Evolutionary conservation across 1,140 invertebrate species (phyloP), one percentile per base, ranked within the genome.

Genomic region (Caerostris darwini): DNA sequence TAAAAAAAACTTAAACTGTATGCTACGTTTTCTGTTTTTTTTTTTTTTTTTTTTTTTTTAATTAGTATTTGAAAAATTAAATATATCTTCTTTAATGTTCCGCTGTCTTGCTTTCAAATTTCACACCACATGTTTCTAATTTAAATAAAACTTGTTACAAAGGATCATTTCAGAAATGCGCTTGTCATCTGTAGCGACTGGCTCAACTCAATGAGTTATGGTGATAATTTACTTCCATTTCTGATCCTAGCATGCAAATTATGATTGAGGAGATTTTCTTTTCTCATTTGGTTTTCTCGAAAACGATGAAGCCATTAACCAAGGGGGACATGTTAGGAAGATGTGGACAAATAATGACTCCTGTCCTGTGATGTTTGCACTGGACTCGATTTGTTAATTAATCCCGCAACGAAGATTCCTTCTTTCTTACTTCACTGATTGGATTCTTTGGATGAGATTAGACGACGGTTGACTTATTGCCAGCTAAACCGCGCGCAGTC

Each of bases 301-400:
- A 34, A 34, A 53, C 19, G 34, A 53, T 77, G 10, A 34, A 34
- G 7, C 34, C 71, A 77, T 77, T 77, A 77, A 77, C 71, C 71
- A 77, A 8, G 8, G 7, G 7, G 10, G 19, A 53, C 82, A 19
- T 83, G 56, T 83, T 57, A 8, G 82, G 82, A 56, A 57, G 82
- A 56, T 83, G 56, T 34, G 89, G 10, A 53, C 61, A 89, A 69
- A 81, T 81, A 90, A 81, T 34, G 67, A 59, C n/a, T 81, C 57
- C 56, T 87, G 85, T 87, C 57, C 58, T 58, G 19, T 19, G 54
- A 50, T 90, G 69, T 90, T 90, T 90, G 87, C 69, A 69, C n/a
- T 81, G 89, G 81, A 90, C 89, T 90, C 89, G 69, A 90, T 81
- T 90, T 90, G 69, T 90, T 90, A 90, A 90, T 90, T 90, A 82